phyloP scores from a whole-genome alignment of 2,888 invertebrate genomes.

The Mayetiola destructor region DNA sequence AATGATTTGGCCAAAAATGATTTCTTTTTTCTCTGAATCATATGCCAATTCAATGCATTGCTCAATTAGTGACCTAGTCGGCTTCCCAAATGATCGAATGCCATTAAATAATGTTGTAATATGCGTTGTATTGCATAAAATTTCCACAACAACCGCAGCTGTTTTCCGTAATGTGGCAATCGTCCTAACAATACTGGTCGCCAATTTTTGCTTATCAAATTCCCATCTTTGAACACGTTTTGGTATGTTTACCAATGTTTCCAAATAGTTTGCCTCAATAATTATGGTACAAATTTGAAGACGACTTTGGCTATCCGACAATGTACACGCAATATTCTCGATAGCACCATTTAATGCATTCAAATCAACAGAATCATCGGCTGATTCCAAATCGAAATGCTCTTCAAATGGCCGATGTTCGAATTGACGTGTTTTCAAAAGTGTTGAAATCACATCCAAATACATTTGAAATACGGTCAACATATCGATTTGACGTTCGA shows the following conservation, averaged over 20 bases:
- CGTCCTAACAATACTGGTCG: conserved; percentile 26
- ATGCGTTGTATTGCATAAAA: conserved; percentile 25
- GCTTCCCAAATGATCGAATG: conserved; percentile 34
- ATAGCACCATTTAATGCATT: conserved; percentile 31
- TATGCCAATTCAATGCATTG: conserved; percentile 37
- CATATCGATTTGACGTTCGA: conserved; percentile 45
- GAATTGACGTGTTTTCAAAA: conserved; percentile 30
- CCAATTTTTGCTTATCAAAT: conserved; percentile 26
- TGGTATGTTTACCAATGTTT: conserved; percentile 31
- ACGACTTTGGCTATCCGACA: conserved; percentile 24
- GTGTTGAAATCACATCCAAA: conserved; percentile 32
- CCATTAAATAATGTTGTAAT: conserved; percentile 28
- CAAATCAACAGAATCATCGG: conserved; percentile 27
- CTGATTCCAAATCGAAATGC: conserved; percentile 26
- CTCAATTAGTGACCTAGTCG: conserved; percentile 34
- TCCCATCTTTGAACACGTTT: conserved; percentile 30
- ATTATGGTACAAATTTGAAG: conserved; percentile 30
- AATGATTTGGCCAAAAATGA: conserved; percentile 37
- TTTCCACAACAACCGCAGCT: conserved; percentile 23
- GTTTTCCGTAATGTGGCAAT: conserved; percentile 25
- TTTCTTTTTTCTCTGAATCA: conserved; percentile 24
- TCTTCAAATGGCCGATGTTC: conserved; percentile 20
- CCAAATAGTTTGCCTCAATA: conserved; percentile 33
- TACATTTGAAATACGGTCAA: conserved; percentile 33
- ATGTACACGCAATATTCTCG: conserved; percentile 29